Conservation (phyloP, 2,797 vertebrate species). For the Pachyuromys duprasi region DNA sequence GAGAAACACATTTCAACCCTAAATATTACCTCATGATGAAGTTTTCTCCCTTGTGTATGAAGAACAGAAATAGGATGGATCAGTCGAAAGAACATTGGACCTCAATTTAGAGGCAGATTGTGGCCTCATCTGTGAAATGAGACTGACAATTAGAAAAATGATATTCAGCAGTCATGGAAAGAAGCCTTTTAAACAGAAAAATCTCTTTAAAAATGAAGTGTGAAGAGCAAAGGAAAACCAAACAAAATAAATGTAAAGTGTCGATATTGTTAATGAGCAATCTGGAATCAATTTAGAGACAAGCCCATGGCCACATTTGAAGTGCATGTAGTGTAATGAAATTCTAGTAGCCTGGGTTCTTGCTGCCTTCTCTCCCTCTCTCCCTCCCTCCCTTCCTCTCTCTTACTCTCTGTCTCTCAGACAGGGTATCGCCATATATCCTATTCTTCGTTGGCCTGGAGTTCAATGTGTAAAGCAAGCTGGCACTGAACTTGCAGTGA, state of each 20-base stretch:
- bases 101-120: neutral
- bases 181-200: constrained; percentile 18
- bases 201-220: neutral
- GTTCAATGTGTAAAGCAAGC: neutral
- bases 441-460: neutral
- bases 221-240: neutral
- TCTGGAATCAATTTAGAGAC: neutral
- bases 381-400: neutral
- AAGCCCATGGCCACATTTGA: too few species aligned
- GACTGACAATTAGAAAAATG: neutral
- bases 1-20: neutral
- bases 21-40: neutral
- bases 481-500: neutral
- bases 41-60: neutral
- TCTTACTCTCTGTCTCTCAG: neutral
- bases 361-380: rapidly evolving
- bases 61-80: neutral
- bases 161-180: neutral
- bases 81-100: neutral
- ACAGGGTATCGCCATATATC: neutral
- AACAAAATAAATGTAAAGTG: neutral
- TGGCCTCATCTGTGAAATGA: neutral
- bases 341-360: neutral
- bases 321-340: neutral
- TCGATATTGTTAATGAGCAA: neutral